These are phyloP conservation scores for Notarius quadriscutis DNA, from an alignment of 2,113 vertebrate genomes.

Conservation along the genomic window DNA sequence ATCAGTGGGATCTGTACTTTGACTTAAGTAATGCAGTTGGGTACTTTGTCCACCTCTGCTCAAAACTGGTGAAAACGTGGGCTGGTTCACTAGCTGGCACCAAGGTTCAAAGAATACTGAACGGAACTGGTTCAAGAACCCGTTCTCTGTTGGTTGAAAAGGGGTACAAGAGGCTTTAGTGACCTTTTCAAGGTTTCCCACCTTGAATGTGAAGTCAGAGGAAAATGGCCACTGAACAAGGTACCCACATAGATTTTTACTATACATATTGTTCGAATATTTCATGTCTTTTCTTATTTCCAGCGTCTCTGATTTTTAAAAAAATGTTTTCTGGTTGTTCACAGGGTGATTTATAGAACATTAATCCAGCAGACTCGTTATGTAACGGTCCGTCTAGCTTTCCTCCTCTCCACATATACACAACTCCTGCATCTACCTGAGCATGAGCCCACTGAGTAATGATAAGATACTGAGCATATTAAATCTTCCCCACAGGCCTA, in stretches of 20 bases:
- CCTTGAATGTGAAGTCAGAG: too few relatives aligned
- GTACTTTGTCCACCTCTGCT: too few relatives aligned
- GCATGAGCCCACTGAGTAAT: background rate
- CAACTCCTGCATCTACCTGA: background rate
- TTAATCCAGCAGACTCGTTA: background rate
- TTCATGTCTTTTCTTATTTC: background rate
- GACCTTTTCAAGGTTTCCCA: too few relatives aligned
- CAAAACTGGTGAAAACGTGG: too few relatives aligned
- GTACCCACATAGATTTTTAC: background rate
- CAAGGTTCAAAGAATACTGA: too few relatives aligned
- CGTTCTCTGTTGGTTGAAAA: too few relatives aligned
- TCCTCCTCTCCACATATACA: background rate
- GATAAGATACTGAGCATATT: background rate
- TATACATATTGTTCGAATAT: background rate
- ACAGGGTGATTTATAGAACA: background rate
- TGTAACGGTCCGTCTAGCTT: background rate
- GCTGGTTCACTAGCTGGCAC: too few relatives aligned
- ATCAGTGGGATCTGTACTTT: too few relatives aligned
- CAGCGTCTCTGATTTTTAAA: background rate
- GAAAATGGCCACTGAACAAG: background rate
- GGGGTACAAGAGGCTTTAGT: too few relatives aligned
- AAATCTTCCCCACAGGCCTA: constrained; percentile 30
- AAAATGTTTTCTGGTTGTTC: background rate
- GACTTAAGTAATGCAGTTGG: too few relatives aligned
- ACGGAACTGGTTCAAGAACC: too few relatives aligned